Evolutionary conservation across 2,888 invertebrate species (phyloP).

Genomic region (Ptilodon capucinus): DNA sequence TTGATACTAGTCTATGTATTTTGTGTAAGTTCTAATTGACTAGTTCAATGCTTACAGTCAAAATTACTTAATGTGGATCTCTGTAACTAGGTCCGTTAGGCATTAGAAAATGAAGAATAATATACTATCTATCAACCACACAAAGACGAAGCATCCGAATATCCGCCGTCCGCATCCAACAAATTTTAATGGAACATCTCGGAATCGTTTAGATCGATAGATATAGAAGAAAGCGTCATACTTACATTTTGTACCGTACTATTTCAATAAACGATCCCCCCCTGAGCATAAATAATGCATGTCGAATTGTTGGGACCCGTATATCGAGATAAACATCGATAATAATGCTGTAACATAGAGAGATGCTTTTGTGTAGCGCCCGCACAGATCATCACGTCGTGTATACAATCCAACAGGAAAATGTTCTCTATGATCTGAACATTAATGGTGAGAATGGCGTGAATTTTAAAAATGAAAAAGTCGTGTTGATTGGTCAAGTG

Average conservation of each 20-base stretch:
- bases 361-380: constrained; percentile 34
- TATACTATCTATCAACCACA: background rate
- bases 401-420: constrained; percentile 11
- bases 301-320: constrained; percentile 65
- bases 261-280: constrained; percentile 75
- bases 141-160: constrained; percentile 21
- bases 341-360: constrained; percentile 48
- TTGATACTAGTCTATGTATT: no score
- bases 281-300: constrained; percentile 75
- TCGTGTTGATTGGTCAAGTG: constrained; percentile 29
- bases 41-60: no score
- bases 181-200: constrained; percentile 43
- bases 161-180: constrained; percentile 44
- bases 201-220: constrained; percentile 34
- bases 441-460: constrained; percentile 9
- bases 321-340: constrained; percentile 58
- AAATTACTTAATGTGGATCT: no score
- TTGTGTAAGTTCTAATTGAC: no score
- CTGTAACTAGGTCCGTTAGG: no score
- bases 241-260: constrained; percentile 63
- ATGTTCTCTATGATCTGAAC: constrained; percentile 2
- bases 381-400: constrained; percentile 17
- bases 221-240: constrained; percentile 38
- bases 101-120: background rate
- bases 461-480: constrained; percentile 7